Percentiles rank a stretch among this genome's conserved stretches.
Conservation (phyloP, 2,888 invertebrate species). For the Cybosia mesomella region DNA sequence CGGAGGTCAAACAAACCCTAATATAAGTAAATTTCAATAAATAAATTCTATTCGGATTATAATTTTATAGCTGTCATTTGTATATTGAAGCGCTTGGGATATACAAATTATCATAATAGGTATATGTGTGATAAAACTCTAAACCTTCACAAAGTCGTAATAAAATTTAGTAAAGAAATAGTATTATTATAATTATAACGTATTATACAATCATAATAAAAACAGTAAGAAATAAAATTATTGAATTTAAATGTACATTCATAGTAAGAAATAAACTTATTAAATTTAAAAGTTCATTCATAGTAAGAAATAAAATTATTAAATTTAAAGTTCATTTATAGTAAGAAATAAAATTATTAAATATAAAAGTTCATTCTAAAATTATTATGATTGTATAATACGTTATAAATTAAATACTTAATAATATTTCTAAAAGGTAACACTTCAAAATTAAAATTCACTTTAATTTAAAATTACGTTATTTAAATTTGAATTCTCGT, state of each 20-base stretch:
- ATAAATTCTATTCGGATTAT: slow-evolving; percentile 27
- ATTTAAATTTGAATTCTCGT: not conserved
- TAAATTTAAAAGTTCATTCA: not conserved
- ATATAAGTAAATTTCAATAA: slow-evolving; percentile 45
- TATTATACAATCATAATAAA: not conserved
- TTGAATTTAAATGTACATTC: not conserved
- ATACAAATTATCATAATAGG: not conserved
- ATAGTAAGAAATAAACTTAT: not conserved
- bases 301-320: not conserved
- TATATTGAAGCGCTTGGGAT: not conserved
- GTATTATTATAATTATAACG: not conserved
- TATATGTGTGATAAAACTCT: not conserved
- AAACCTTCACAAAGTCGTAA: not conserved
- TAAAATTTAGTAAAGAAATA: not conserved
- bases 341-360: not conserved
- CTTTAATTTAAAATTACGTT: not conserved
- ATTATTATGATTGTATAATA: no score
- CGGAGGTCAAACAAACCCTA: slow-evolving; percentile 44
- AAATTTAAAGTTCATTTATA: not conserved
- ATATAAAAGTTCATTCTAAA: not conserved
- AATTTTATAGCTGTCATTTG: slow-evolving; percentile 1
- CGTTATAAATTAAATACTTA: no score
- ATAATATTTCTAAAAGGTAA: not conserved
- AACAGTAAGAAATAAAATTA: not conserved
- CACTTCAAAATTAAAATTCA: no score